Evolutionary conservation across 2,113 vertebrate species (phyloP), one percentile per base, ranked within the genome.

Genomic region (Tauraco erythrolophus): DNA sequence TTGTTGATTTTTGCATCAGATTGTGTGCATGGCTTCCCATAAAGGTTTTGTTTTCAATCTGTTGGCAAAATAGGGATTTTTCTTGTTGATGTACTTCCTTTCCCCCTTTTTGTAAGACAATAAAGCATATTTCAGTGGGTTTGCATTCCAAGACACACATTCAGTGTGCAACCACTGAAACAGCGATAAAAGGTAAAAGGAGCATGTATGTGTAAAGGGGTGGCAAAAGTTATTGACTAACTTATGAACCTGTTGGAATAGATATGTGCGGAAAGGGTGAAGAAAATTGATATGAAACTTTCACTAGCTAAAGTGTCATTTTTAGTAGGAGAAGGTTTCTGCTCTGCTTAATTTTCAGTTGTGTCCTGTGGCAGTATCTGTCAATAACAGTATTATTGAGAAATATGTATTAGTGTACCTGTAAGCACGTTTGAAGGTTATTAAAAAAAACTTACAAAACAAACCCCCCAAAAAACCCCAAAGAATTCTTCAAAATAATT

Each of bases 21-120:
- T 81, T 66, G 81, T 77, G 50, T 57, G 14, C 45, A 9, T 10
- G 9, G 48, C 30, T 85, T 77, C 54, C 24, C 13, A 2, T 30
- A 15, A 60, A 78, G 12, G 9, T 54, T 77, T 77, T n/a, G 5
- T 1, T 7, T 89, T 58, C n/a, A 58, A 7, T 28, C 16, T 50
- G 35, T 48, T 57, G 65, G n/a, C 19, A 31, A 92, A 70, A 39
- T 3, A 17, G 5, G 12, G 23, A 14, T 31, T 66, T 90, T 83
- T 70, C 16, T 46, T 80, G 4, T 25, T 76, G 37, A 6, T 4
- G 0, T 58, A n/a, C 31, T 69, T 83, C 6, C 54, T 46, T 14
- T 69, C 7, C 31, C 8, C 8, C 9, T 48, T 87, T 60, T 50
- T 19, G 3, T 22, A 51, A 66, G 50, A 58, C 0, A 0, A 13